A percentile compares a stretch with the other conserved stretches of the same genome.
Evolutionary conservation across 2,888 invertebrate species (phyloP).

Genomic region (Conchocele bisecta): DNA sequence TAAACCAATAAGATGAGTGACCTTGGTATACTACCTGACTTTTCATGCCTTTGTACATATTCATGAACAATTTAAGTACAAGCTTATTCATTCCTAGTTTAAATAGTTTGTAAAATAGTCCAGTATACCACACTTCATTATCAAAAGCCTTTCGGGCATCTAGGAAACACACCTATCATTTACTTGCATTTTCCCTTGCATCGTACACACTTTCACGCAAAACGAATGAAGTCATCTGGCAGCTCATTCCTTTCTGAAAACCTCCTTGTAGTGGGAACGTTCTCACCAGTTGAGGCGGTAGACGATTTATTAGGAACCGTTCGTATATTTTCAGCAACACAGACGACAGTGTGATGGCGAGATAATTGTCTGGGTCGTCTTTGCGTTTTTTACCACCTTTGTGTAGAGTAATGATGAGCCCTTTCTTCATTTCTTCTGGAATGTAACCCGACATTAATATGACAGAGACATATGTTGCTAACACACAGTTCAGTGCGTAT

Average conservation of each 20-base stretch:
- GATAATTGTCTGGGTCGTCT: slow-evolving; percentile 21
- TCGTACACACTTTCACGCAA: slow-evolving; percentile 3
- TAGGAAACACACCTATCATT: slow-evolving; percentile 1
- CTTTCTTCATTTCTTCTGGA: slow-evolving; percentile 13
- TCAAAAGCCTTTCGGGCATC: slow-evolving; percentile 9
- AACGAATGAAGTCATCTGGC: slow-evolving; percentile 24
- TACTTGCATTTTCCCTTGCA: slow-evolving; percentile 3
- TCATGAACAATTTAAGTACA: background rate
- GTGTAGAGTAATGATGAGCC: slow-evolving; percentile 7
- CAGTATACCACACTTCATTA: background rate
- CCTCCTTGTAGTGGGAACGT: slow-evolving; percentile 4
- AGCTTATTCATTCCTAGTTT: no score
- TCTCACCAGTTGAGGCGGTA: background rate
- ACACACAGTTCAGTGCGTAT: background rate
- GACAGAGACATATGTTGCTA: background rate
- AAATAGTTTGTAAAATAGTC: slow-evolving; percentile 2
- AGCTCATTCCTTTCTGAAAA: slow-evolving; percentile 21
- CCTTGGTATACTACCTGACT: slow-evolving; percentile 2
- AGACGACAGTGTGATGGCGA: slow-evolving; percentile 21
- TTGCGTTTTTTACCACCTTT: slow-evolving; percentile 27
- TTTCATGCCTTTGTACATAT: no score
- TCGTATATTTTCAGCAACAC: slow-evolving; percentile 18
- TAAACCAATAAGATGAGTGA: background rate
- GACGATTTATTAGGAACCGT: background rate
- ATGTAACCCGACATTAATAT: background rate